phyloP scores from a whole-genome alignment of 2,888 invertebrate genomes.

The Rhopalosiphum nymphaeae region DNA sequence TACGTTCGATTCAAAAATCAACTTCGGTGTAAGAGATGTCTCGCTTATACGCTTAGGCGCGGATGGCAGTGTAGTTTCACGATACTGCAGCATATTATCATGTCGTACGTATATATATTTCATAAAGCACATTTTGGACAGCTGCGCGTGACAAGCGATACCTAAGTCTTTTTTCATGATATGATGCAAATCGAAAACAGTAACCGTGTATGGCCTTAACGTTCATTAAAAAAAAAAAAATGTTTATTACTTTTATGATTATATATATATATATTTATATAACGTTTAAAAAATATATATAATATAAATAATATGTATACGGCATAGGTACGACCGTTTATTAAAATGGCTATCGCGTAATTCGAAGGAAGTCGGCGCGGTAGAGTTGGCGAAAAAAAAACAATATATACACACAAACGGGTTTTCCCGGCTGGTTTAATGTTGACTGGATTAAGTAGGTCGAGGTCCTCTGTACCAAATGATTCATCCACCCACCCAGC shows the following conservation, averaged over 20 bases:
- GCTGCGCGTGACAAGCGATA: neutral
- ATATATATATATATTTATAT: neutral
- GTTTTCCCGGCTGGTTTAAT: conserved; percentile 64
- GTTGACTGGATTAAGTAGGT: conserved; percentile 64
- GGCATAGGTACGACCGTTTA: neutral
- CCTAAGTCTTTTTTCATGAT: neutral
- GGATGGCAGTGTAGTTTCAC: neutral
- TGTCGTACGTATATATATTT: too few relatives aligned
- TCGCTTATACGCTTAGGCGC: neutral
- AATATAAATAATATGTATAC: neutral
- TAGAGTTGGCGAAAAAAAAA: conserved; percentile 58
- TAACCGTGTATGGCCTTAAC: conserved; percentile 46
- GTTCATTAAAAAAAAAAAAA: neutral
- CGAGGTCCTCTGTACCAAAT: conserved; percentile 55
- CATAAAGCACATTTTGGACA: neutral
- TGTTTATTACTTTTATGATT: neutral
- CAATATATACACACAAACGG: conserved; percentile 56
- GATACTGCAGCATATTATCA: neutral
- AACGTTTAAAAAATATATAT: neutral
- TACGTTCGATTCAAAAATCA: neutral
- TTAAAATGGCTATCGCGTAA: conserved; percentile 56
- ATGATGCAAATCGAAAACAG: conserved; percentile 16
- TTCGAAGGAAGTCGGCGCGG: conserved; percentile 58
- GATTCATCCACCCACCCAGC: conserved; percentile 64
- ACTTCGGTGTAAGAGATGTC: neutral